Evolutionary conservation across 2,113 vertebrate species (phyloP).

Genomic region (Thermophis baileyi): DNA sequence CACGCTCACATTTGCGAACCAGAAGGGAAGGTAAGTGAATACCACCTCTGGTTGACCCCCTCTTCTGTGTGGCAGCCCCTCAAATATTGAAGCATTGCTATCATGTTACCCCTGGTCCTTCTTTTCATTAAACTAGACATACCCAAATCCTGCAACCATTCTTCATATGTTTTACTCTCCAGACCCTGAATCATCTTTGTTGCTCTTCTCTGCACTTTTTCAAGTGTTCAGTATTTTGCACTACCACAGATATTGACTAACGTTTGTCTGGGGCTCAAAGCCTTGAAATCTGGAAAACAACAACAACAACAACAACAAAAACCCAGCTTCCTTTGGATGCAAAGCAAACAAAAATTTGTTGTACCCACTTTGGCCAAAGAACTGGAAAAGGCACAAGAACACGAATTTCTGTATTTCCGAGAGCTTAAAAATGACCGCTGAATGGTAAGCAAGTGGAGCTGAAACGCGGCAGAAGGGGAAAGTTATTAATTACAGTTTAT

Average conservation of each 20-base stretch:
- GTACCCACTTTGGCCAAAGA: neutral
- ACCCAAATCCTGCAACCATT: neutral
- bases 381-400: neutral
- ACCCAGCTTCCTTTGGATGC: neutral
- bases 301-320: too few species aligned
- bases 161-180: neutral
- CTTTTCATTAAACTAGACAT: too few species aligned
- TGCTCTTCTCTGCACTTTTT: too few species aligned
- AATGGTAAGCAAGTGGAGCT: neutral
- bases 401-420: neutral
- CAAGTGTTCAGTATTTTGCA: slow-evolving; percentile 2
- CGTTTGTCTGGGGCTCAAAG: neutral
- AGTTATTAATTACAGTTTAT: neutral
- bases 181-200: neutral
- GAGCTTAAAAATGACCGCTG: neutral
- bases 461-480: neutral
- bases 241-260: neutral
- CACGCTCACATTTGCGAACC: too few species aligned
- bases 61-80: too few species aligned
- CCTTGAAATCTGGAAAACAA: neutral
- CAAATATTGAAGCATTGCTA: too few species aligned
- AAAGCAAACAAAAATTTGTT: neutral
- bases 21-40: too few species aligned
- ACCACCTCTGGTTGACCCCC: too few species aligned
- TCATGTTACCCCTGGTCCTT: neutral